Evolutionary conservation across 2,888 invertebrate species (phyloP), one percentile per base, ranked within the genome.

Genomic region (Xestobium rufovillosum): DNA sequence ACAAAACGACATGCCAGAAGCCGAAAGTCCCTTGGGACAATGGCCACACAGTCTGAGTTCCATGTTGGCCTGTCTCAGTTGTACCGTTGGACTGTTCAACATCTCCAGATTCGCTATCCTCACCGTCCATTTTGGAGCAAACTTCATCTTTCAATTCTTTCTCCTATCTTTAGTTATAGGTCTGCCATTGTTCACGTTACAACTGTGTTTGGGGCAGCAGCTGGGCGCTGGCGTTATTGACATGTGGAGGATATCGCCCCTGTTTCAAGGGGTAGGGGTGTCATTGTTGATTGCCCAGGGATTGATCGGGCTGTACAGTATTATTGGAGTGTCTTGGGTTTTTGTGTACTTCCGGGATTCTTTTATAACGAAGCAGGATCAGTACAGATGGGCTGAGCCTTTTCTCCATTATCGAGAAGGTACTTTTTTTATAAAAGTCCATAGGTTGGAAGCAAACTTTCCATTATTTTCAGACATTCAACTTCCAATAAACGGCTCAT

Each of bases 211-310:
- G 50, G 91, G 92, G 2, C 86, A 89, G 62, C 82, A 87, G 51
- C 68, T 91, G 40, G 79, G 81, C 30, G 78, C 87, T 0, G 91
- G 91, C 0, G 84, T 88, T 1, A 77, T 91, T 41, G 88, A 89
- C 52, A 90, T 91, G 90, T 92, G 91, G 91, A 78, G 77, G 55
- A 89, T 91, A 54, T 90, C 90, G 36, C 92, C 92, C 0, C 78
- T 91, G 50, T 90, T 91, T 61, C 83, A 86, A 69, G 91, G 92
- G 2, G 84, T 91, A 12, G 91, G 91, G 11, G 80, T 90, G 34
- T 80, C 89, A 0, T 65, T 91, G 47, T 72, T 90, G 13, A 64
- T 84, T 39, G 78, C 81, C 3, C 90, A 90, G 61, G 82, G 83
- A 3, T 70, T 87, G 31, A 76, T 88, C 49, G 89, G 90, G 34